phyloP scores from a whole-genome alignment of 2,888 invertebrate genomes.

The Hypomecis punctinalis region DNA sequence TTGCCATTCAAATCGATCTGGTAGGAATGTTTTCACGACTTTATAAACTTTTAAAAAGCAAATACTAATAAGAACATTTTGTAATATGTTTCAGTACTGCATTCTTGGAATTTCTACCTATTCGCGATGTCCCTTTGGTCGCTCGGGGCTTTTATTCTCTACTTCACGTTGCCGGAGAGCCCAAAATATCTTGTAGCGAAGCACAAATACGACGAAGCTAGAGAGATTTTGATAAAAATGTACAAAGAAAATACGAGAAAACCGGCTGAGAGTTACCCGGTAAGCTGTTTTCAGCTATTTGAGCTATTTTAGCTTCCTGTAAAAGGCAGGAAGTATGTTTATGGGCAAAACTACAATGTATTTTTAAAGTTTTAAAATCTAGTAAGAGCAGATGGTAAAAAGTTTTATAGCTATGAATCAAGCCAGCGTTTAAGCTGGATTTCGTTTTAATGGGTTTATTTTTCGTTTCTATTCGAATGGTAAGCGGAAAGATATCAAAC shows the following conservation, averaged over 20 bases:
- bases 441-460: no score
- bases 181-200: conserved; percentile 71
- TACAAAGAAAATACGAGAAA: conserved; percentile 69
- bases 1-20: no score
- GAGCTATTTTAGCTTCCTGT: conserved; percentile 19
- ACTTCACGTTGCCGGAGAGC: conserved; percentile 66
- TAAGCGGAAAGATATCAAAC: no score
- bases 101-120: conserved; percentile 74
- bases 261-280: conserved; percentile 62
- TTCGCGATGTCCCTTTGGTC: conserved; percentile 63
- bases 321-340: conserved; percentile 34
- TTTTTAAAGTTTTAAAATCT: conserved; percentile 10
- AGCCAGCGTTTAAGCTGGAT: no score
- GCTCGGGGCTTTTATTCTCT: conserved; percentile 57
- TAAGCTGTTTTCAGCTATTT: conserved; percentile 46
- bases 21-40: no score
- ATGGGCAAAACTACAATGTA: conserved; percentile 29
- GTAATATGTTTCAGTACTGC: conserved; percentile 61
- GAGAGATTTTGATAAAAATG: conserved; percentile 63
- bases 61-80: neutral
- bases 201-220: conserved; percentile 66
- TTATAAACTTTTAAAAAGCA: no score
- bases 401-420: neutral
- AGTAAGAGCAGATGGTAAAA: neutral
- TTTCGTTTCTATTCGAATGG: no score